These are phyloP conservation scores for Polyodon spathula DNA, from an alignment of 2,113 vertebrate species.

Conservation along the genomic window DNA sequence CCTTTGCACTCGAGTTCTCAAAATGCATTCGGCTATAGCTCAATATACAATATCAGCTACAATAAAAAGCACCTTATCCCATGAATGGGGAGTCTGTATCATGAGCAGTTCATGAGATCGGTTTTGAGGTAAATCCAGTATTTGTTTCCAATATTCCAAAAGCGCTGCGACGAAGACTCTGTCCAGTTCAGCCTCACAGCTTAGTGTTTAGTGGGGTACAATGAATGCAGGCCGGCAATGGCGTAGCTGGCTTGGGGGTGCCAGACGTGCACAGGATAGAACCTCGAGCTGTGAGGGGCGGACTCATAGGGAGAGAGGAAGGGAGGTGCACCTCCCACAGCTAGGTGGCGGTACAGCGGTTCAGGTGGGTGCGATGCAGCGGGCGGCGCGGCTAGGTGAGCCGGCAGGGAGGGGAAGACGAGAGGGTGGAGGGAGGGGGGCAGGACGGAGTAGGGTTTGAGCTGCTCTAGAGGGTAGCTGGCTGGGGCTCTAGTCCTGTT, in stretches of 20 bases:
- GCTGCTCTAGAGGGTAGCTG: constrained; percentile 18
- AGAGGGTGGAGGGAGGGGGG: constrained; percentile 23
- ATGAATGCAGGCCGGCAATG: constrained; percentile 36
- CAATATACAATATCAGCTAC: too few species aligned
- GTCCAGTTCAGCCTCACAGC: constrained; percentile 27
- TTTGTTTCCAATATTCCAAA: too few species aligned
- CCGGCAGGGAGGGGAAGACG: constrained; percentile 22
- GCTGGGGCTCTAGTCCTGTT: constrained; percentile 38
- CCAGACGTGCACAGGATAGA: constrained; percentile 40
- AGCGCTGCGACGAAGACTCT: not conserved
- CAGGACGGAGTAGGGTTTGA: constrained; percentile 18
- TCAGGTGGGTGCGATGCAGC: constrained; percentile 26
- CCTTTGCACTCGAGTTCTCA: too few species aligned
- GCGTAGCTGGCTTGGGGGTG: constrained; percentile 38
- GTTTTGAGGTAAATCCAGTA: too few species aligned
- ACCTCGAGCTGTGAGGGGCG: constrained; percentile 36
- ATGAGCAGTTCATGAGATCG: too few species aligned
- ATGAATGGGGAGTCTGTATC: too few species aligned
- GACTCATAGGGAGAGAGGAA: constrained; percentile 36
- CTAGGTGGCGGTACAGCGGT: constrained; percentile 39
- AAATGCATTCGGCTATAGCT: too few species aligned
- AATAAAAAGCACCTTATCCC: too few species aligned
- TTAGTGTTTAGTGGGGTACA: constrained; percentile 39
- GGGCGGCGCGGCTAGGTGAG: constrained; percentile 40
- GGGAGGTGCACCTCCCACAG: constrained; percentile 20